These are phyloP conservation scores for Callaeas wilsoni DNA, from an alignment of 2,113 vertebrate genomes.

Conservation along the genomic window DNA sequence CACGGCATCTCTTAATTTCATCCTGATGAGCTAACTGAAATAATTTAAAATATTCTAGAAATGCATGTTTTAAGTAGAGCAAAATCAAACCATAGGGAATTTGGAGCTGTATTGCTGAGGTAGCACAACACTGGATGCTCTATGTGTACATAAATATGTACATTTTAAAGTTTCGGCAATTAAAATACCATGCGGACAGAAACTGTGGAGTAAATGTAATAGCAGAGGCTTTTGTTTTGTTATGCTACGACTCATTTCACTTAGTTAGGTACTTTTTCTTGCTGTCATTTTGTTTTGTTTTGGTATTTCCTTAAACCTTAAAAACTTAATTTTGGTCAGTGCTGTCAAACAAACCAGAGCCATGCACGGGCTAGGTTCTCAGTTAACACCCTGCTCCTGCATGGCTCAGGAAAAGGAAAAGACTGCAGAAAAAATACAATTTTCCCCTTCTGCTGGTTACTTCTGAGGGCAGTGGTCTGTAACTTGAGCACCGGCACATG, in stretches of 20 bases:
- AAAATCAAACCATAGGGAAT: not conserved
- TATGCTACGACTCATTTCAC: not conserved
- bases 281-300: not conserved
- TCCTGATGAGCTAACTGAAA: not conserved
- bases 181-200: not conserved
- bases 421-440: not conserved
- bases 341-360: not conserved
- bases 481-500: not conserved
- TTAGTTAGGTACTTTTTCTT: not conserved
- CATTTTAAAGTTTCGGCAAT: not conserved
- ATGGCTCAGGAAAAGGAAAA: not conserved
- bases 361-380: not conserved
- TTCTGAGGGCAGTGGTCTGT: not conserved
- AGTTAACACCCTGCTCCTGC: not conserved
- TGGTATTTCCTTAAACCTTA: not conserved
- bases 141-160: not conserved
- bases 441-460: not conserved
- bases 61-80: not conserved
- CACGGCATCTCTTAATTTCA: not conserved
- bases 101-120: not conserved
- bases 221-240: not conserved
- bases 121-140: not conserved
- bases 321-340: not conserved
- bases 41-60: not conserved
- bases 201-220: not conserved